phyloP scores from a whole-genome alignment of 2,797 vertebrate genomes.

The Acridotheres tristis region DNA sequence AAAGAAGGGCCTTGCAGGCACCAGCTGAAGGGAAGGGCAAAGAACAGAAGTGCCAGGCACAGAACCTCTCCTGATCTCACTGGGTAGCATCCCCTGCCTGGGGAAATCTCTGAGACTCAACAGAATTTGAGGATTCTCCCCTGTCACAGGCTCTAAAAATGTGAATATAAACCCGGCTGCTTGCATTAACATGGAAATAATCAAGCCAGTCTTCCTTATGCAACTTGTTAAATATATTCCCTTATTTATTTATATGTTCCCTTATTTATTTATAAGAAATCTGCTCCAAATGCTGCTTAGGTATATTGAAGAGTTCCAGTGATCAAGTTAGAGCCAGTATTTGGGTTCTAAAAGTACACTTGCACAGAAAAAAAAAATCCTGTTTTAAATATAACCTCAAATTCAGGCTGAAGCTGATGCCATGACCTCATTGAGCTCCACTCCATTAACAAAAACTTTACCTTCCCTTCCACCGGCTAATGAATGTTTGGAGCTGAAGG shows the following conservation, averaged over 20 bases:
- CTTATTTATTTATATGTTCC: background rate
- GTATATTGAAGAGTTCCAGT: background rate
- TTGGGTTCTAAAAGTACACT: background rate
- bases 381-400: background rate
- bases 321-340: background rate
- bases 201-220: background rate
- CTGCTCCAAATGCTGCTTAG: background rate
- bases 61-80: background rate
- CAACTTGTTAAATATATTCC: background rate
- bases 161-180: background rate
- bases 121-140: background rate
- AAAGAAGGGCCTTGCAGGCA: background rate
- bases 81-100: accelerated
- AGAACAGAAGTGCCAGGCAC: background rate
- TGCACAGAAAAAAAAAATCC: background rate
- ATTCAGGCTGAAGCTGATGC: background rate
- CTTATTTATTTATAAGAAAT: background rate
- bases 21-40: background rate
- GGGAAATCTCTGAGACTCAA: background rate
- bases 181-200: background rate
- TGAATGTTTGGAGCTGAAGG: background rate
- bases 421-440: background rate
- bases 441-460: background rate
- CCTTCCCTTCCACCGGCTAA: background rate
- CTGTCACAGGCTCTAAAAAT: background rate